These are phyloP conservation scores for Tholera decimalis DNA, from an alignment of 2,888 invertebrate species.

Conservation along the genomic window DNA sequence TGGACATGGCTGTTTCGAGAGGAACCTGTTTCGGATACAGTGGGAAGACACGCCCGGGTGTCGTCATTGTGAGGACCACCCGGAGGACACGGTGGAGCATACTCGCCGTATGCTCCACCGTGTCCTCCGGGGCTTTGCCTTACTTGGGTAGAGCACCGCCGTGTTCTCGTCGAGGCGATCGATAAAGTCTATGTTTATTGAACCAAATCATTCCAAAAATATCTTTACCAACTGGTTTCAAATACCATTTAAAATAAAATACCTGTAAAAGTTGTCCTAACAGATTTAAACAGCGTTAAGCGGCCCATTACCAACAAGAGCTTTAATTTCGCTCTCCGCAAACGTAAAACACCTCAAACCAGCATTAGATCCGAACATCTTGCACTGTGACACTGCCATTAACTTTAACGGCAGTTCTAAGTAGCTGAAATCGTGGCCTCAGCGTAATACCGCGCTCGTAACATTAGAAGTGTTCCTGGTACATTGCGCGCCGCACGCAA, in stretches of 20 bases:
- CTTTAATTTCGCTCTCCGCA: conserved; percentile 40
- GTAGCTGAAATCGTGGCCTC: conserved; percentile 61
- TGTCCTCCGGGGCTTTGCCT: no score
- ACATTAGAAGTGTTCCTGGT: conserved; percentile 56
- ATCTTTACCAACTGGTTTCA: background rate
- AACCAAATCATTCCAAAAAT: background rate
- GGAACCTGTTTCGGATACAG: no score
- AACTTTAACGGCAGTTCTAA: conserved; percentile 63
- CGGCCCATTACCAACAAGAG: conserved; percentile 23
- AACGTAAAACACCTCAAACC: conserved; percentile 39
- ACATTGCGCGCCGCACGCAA: conserved; percentile 59
- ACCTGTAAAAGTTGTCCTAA: conserved; percentile 14
- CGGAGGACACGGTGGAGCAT: no score
- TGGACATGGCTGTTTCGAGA: no score
- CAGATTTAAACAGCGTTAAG: conserved; percentile 35
- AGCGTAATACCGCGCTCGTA: conserved; percentile 58
- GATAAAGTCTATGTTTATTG: no score
- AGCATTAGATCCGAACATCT: conserved; percentile 37
- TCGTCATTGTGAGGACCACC: no score
- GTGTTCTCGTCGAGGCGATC: no score
- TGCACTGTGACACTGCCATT: conserved; percentile 52
- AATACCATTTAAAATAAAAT: conserved; percentile 4
- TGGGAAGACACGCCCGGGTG: no score
- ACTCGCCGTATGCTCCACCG: no score
- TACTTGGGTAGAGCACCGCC: no score